Conservation (phyloP, 2,888 invertebrate species). For the Oscheius sp. region DNA sequence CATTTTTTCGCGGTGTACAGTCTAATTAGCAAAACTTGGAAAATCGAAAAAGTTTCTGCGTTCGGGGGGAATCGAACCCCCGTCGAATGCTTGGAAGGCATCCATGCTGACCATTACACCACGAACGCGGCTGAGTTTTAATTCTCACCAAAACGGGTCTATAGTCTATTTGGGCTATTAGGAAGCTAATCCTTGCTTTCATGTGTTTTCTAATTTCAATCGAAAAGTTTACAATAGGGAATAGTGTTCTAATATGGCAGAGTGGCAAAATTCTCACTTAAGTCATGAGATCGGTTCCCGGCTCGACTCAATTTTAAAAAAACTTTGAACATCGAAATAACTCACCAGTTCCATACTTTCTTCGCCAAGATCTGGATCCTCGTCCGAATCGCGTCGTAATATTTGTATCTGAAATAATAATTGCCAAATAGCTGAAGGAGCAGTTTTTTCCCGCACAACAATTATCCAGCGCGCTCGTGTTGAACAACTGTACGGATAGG, state of each 20-base stretch:
- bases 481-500: constrained; percentile 1
- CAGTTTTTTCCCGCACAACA: neutral
- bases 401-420: constrained; percentile 47
- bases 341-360: constrained; percentile 57
- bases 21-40: too few relatives aligned
- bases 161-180: too few relatives aligned
- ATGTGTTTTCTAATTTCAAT: too few relatives aligned
- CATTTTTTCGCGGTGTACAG: too few relatives aligned
- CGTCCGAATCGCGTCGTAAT: constrained; percentile 53
- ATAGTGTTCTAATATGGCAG: too few relatives aligned
- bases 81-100: constrained; percentile 55
- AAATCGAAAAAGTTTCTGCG: constrained; percentile 24
- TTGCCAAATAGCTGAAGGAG: neutral
- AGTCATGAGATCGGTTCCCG: too few relatives aligned
- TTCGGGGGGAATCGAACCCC: constrained; percentile 51
- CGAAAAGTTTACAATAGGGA: too few relatives aligned
- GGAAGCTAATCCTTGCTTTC: too few relatives aligned
- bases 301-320: too few relatives aligned
- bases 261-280: constrained; percentile 8
- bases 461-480: neutral
- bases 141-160: neutral
- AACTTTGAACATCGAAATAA: too few relatives aligned
- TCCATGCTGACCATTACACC: constrained; percentile 52
- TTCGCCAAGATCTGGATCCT: constrained; percentile 53
- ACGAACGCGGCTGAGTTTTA: constrained; percentile 30